phyloP scores from a whole-genome alignment of 1,140 invertebrate species.

The Brachionus manjavacas region DNA sequence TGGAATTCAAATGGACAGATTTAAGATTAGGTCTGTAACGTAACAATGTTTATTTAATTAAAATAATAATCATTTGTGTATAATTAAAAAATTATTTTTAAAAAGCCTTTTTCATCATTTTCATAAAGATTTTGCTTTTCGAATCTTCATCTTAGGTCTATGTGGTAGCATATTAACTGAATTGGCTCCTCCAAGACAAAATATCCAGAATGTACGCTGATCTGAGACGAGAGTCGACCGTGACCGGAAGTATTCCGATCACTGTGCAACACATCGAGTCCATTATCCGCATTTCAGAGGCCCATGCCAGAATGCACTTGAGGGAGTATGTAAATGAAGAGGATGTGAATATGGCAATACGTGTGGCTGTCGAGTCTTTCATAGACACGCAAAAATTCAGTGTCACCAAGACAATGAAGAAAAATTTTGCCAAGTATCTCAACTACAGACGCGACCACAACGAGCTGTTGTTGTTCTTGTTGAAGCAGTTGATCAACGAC shows the following conservation, averaged over 20 bases:
- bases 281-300: slow-evolving; percentile 86
- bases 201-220: slow-evolving; percentile 93
- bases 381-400: slow-evolving; percentile 97
- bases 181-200: slow-evolving; percentile 93
- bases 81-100: no score
- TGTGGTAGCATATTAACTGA: no score
- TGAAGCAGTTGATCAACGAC: slow-evolving; percentile 86
- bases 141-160: no score
- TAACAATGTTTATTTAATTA: no score
- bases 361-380: slow-evolving; percentile 94
- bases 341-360: slow-evolving; percentile 93
- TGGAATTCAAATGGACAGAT: no score
- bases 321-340: slow-evolving; percentile 85
- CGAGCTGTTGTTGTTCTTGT: slow-evolving; percentile 87
- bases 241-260: slow-evolving; percentile 92
- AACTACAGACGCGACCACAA: slow-evolving; percentile 90
- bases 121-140: no score
- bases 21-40: no score
- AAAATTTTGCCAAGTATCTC: slow-evolving; percentile 88
- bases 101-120: no score
- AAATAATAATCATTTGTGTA: no score
- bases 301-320: slow-evolving; percentile 90
- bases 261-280: slow-evolving; percentile 97
- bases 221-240: slow-evolving; percentile 84
- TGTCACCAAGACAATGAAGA: slow-evolving; percentile 88